Evolutionary conservation across 2,797 vertebrate genomes (phyloP), one percentile per base, ranked within the genome.

Genomic region (Arrhamphus sclerolepis): DNA sequence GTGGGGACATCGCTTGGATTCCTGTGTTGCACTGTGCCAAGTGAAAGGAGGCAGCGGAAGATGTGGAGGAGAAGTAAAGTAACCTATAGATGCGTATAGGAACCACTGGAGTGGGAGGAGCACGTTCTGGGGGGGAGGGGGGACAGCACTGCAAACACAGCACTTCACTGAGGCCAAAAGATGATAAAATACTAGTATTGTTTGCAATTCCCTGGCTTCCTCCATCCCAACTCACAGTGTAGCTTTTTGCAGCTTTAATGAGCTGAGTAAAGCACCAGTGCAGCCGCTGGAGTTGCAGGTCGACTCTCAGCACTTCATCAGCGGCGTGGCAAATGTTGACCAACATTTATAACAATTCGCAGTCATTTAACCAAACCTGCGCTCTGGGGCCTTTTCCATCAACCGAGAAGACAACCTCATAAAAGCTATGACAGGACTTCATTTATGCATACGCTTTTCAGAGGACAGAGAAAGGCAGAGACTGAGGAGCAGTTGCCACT

Each of bases 181-280:
- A 92, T 89, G 89, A 91, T 90, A 81, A 89, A 92, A 92, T 71
- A 77, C 84, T 62, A 3, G 61, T 76, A 88, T 84, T 85, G 83
- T 90, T 77, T 81, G 10, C 70, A 81, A 87, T 85, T 89, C 82
- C 87, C 83, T 6, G 46, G 62, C 49, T 58, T 58, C 62, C 78
- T 18, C 49, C 44, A 57, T 62, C 77, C 78, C 77, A 60, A 43
- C 70, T 70, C 77, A 67, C 77, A 60, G 46, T 31, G 61, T 65
- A 69, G 81, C 77, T 79, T 82, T 84, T 57, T 81, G 73, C 68
- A 21, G 72, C 80, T 68, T 85, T 87, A 89, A 91, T 90, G 89
- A 90, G 86, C 84, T 82, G 85, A 87, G 82, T 67, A 89, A 85
- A 73, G 87, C 82, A 82, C 63, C 40, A 29, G 69, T 66, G 72